Evolutionary conservation across 1,140 invertebrate species (phyloP), one percentile per base, ranked within the genome.

Genomic region (Araneus ventricosus): DNA sequence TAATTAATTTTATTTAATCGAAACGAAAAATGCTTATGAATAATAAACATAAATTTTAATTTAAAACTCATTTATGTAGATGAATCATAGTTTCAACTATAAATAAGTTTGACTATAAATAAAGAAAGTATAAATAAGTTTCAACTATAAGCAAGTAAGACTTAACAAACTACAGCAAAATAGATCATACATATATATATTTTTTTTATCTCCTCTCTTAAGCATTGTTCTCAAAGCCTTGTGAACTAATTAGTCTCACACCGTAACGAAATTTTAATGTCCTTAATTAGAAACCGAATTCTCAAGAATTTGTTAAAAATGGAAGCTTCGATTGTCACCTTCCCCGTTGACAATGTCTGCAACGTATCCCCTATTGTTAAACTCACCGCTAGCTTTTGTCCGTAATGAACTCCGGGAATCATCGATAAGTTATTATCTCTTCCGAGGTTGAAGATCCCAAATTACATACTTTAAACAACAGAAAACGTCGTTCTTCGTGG

Each of bases 391-490:
- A n/a, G 59, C 59, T 37, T 75, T 75, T 37, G 70, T 75, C 70
- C 20, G 70, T 37, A 75, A 75, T 34, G 30, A 75, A 75, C 70
- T 75, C 70, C 70, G 30, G 10, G 80, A 82, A 41, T 82, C 41
- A 45, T 82, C 39, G 39, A 82, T 82, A 82, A 82, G 80, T 82
- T 82, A 82, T 82, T 82, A 82, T 45, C 80, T 82, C 70, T 75
- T 75, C 80, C 80, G 41, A 45, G 39, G 80, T 52, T 41, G 80
- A 82, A 52, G 80, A 82, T 82, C 37, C 80, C 80, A 45, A 82
- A 45, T 82, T 82, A 45, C 39, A 52, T 82, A 52, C 80, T 45
- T 82, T 27, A 45, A 82, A 45, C 37, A 41, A 52, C 70, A 75
- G 70, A 75, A 75, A 75, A 34, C 70, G 70, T 37, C 70, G 70